These are phyloP conservation scores for Neosilurus mollespiculum DNA, from an alignment of 2,797 vertebrate species.

Conservation along the genomic window DNA sequence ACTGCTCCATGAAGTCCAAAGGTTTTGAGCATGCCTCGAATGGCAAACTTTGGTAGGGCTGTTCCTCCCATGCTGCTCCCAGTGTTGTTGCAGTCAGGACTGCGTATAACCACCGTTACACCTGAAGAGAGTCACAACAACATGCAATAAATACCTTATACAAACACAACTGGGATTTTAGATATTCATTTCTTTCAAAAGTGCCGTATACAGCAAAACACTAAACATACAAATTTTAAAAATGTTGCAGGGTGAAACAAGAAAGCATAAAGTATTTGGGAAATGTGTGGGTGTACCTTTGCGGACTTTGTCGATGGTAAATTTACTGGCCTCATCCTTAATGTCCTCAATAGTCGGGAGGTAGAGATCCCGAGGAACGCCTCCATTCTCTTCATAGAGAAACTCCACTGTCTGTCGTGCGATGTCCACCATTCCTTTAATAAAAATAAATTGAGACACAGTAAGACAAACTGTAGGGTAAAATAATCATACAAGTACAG, in stretches of 20 bases:
- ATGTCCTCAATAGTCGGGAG: slow-evolving; percentile 98
- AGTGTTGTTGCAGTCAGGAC: slow-evolving; percentile 93
- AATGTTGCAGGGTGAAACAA: no score
- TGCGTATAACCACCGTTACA: slow-evolving; percentile 92
- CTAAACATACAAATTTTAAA: no score
- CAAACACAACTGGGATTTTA: not conserved
- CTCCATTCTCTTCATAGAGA: slow-evolving; percentile 96
- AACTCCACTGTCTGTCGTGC: slow-evolving; percentile 97
- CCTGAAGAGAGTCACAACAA: slow-evolving; percentile 68
- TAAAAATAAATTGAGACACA: not conserved
- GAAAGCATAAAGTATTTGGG: not conserved
- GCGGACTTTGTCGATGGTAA: slow-evolving; percentile 98
- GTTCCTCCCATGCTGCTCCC: slow-evolving; percentile 87
- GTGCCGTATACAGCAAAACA: not conserved
- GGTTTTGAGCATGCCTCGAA: slow-evolving; percentile 96
- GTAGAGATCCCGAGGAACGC: slow-evolving; percentile 96
- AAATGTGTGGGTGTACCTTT: slow-evolving; percentile 80
- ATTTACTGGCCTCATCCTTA: slow-evolving; percentile 98
- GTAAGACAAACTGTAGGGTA: no score
- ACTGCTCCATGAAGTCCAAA: slow-evolving; percentile 95
- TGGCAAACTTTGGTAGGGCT: slow-evolving; percentile 94
- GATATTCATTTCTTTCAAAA: not conserved
- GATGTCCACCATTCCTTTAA: slow-evolving; percentile 93
- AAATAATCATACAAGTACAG: no score
- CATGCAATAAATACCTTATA: not conserved